Base-by-base conservation (phyloP, 2,797 vertebrate species). In the Harpagifer antarcticus region DNA sequence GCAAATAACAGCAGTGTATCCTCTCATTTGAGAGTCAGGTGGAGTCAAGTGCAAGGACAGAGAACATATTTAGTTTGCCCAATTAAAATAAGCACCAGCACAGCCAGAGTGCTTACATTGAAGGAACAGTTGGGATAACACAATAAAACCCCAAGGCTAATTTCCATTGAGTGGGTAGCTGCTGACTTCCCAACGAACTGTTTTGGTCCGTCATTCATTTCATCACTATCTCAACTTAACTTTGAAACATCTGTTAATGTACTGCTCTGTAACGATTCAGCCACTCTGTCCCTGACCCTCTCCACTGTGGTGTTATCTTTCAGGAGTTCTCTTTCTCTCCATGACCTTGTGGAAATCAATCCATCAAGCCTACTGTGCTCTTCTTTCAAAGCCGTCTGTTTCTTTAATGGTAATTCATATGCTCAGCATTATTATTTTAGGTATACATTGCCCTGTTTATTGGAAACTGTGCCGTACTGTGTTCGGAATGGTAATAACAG, bases 291-390 rank as follows among this genome's bases (percentile, higher is more conserved):
- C 19, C 3, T 56, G 71, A 75, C 72, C 76, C 78, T 50, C 42
- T 84, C 43, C 40, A 33, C 76, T 54, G 52, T 60, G 74, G 88
- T 89, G 82, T 92, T 82, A 58, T 49, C 74, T 92, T 93, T 88
- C 90, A 83, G 73, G 81, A 76, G 75, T 81, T 79, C 53, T 78
- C 61, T 91, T 91, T 89, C 82, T 84, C 59, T 67, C 37, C 76
- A 48, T 77, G 86, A 88, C 90, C 87, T 88, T 86, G 79, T 85
- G 79, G 67, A 88, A 91, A 89, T 10, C 72, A 74, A 84, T 83
- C 80, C 69, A 81, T 81, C 53, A 8, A 47, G 3, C 57, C 68
- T 9, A 27, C 65, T 48, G 72, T 23, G 63, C 78, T 88, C 82
- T 42, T 65, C 49, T 89, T 87, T 86, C 88, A 81, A 55, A 71